These are phyloP conservation scores for Bergia sp. DNA, from an alignment of 92 coral and sea anemone genomes.

Conservation along the genomic window DNA sequence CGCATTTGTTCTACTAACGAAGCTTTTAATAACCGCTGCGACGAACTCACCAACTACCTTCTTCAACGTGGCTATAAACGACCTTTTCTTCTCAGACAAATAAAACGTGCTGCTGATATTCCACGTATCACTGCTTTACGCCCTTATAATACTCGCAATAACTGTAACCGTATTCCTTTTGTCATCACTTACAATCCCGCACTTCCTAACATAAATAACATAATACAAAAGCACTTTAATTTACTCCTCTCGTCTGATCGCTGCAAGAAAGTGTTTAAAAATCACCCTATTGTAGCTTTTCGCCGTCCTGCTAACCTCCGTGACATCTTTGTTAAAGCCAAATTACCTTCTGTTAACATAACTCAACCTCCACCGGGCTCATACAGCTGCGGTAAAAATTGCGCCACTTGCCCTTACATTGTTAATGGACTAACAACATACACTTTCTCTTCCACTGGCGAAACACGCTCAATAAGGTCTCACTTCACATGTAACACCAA, in stretches of 20 bases:
- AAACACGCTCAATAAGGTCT: slow-evolving; percentile 40
- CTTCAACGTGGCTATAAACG: neutral
- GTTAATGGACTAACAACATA: slow-evolving; percentile 47
- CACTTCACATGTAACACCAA: slow-evolving; percentile 39
- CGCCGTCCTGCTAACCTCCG: slow-evolving; percentile 19
- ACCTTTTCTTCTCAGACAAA: neutral
- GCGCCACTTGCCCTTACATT: slow-evolving; percentile 43
- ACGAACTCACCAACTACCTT: slow-evolving; percentile 7
- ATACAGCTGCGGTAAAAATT: neutral
- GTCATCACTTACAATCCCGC: slow-evolving; percentile 1
- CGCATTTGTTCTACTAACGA: slow-evolving; percentile 9
- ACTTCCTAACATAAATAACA: neutral
- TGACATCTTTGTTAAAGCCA: slow-evolving; percentile 11
- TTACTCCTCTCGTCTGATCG: neutral
- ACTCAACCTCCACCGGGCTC: slow-evolving; percentile 10
- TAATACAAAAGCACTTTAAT: neutral
- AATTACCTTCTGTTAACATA: neutral
- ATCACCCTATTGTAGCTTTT: slow-evolving; percentile 16
- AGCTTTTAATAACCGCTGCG: neutral
- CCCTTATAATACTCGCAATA: neutral
- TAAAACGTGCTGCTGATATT: neutral
- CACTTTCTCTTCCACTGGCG: slow-evolving; percentile 47
- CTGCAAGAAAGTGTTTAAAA: neutral
- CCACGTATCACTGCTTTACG: neutral
- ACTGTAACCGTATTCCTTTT: neutral